Percentiles rank a stretch among this genome's conserved stretches.
These are phyloP conservation scores for Gibbula magus DNA, from an alignment of 2,888 invertebrate species.

Conservation along the genomic window DNA sequence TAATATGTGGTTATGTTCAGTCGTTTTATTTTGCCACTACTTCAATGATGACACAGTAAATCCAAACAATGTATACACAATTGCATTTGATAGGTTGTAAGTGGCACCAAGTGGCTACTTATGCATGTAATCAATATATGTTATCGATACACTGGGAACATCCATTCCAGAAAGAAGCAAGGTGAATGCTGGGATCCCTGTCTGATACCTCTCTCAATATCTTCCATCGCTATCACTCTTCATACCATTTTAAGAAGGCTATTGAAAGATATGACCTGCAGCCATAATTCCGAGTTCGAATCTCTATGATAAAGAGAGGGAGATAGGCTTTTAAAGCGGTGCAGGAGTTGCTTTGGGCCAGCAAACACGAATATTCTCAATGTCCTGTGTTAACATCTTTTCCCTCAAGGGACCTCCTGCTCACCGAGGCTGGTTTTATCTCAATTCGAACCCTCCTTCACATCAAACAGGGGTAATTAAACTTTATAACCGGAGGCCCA, in stretches of 20 bases:
- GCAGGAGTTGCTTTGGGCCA: neutral
- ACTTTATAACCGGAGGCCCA: conserved; percentile 20
- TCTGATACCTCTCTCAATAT: neutral
- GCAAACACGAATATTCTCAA: conserved; percentile 21
- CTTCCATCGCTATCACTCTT: neutral
- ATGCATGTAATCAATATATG: no score
- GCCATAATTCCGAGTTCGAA: conserved; percentile 8
- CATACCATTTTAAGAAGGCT: conserved; percentile 16
- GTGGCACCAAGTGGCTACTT: no score
- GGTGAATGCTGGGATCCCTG: neutral
- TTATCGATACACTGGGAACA: no score
- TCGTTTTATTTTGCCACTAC: no score
- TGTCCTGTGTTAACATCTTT: conserved; percentile 16
- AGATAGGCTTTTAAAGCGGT: conserved; percentile 25
- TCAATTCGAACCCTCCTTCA: conserved; percentile 13
- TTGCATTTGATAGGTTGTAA: no score
- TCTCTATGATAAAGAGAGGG: conserved; percentile 19
- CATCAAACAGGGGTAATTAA: conserved; percentile 34
- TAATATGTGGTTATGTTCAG: no score
- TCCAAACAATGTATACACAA: no score
- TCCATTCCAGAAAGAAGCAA: no score
- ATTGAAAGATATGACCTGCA: conserved; percentile 16
- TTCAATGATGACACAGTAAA: no score
- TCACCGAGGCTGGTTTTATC: conserved; percentile 25
- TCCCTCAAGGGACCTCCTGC: neutral